Percentiles rank a stretch among this genome's conserved stretches.
phyloP scores from a whole-genome alignment of 2,113 vertebrate genomes.

The Mesoclemmys tuberculata region DNA sequence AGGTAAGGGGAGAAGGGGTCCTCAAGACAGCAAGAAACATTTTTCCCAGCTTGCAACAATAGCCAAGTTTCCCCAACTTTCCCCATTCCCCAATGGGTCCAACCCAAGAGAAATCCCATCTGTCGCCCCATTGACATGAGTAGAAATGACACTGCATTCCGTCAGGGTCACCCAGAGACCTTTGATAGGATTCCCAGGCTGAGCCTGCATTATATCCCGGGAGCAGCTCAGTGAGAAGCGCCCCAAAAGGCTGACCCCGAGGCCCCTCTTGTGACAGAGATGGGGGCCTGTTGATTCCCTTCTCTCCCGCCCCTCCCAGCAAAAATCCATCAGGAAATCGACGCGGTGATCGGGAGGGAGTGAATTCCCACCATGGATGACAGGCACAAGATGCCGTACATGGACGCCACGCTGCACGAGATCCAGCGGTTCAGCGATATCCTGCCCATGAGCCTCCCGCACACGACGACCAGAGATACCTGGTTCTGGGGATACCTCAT shows the following conservation, averaged over 20 bases:
- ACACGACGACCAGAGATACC: constrained; percentile 50
- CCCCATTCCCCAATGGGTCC: too few species aligned
- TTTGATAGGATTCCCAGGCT: too few species aligned
- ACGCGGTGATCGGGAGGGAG: constrained; percentile 51
- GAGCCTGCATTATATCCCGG: too few species aligned
- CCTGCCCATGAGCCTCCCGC: constrained; percentile 55
- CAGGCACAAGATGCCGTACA: constrained; percentile 69
- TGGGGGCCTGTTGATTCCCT: too few species aligned
- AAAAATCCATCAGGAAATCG: constrained; percentile 69
- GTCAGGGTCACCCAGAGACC: too few species aligned
- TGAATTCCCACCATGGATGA: constrained; percentile 51
- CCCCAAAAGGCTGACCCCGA: neutral
- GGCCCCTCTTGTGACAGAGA: too few species aligned
- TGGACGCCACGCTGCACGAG: constrained; percentile 72
- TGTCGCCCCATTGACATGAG: too few species aligned
- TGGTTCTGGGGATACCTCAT: constrained; percentile 62
- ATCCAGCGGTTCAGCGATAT: constrained; percentile 55
- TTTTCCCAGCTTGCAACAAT: neutral
- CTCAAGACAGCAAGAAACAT: neutral
- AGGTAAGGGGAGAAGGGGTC: constrained; percentile 44
- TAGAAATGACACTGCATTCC: too few species aligned
- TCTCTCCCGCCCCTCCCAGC: neutral
- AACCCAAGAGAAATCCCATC: too few species aligned
- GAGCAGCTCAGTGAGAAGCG: too few species aligned
- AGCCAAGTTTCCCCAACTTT: neutral